Conservation (phyloP, 2,888 invertebrate species). For the Dastarcus helophoroides region DNA sequence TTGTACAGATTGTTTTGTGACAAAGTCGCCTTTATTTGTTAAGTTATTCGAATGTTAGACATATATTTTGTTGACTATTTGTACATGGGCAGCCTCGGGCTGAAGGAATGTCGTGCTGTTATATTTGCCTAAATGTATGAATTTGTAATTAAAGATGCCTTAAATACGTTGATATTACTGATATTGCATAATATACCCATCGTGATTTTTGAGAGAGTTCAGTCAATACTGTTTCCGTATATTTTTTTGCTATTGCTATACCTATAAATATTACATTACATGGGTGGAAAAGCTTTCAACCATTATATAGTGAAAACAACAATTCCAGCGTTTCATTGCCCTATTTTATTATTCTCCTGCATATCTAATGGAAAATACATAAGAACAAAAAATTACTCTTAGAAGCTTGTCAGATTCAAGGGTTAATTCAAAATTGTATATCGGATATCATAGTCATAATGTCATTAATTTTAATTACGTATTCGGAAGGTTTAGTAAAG, state of each 20-base stretch:
- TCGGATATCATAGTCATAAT: no score
- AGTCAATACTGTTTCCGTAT: constrained; percentile 25
- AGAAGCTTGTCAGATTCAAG: no score
- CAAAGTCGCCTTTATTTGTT: constrained; percentile 31
- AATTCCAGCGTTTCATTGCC: no score
- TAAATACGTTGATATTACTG: constrained; percentile 25
- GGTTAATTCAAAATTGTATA: no score
- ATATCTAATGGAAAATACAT: no score
- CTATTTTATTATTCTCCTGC: no score
- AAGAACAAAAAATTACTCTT: no score
- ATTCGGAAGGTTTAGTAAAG: no score
- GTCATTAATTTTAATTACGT: no score
- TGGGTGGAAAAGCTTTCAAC: constrained; percentile 17
- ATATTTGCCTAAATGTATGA: constrained; percentile 29
- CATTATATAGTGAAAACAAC: constrained; percentile 16
- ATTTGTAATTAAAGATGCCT: constrained; percentile 29
- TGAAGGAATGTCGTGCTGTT: constrained; percentile 31
- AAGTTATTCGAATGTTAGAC: constrained; percentile 33
- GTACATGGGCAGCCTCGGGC: constrained; percentile 26
- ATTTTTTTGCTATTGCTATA: constrained; percentile 21
- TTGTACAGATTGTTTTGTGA: constrained; percentile 34
- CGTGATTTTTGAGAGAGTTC: constrained; percentile 25
- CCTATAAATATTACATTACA: constrained; percentile 15
- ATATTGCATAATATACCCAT: constrained; percentile 17
- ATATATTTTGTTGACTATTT: constrained; percentile 36